These are phyloP conservation scores for Microcebus lehilahytsara DNA, from an alignment of 2,113 vertebrate species.

Conservation along the genomic window DNA sequence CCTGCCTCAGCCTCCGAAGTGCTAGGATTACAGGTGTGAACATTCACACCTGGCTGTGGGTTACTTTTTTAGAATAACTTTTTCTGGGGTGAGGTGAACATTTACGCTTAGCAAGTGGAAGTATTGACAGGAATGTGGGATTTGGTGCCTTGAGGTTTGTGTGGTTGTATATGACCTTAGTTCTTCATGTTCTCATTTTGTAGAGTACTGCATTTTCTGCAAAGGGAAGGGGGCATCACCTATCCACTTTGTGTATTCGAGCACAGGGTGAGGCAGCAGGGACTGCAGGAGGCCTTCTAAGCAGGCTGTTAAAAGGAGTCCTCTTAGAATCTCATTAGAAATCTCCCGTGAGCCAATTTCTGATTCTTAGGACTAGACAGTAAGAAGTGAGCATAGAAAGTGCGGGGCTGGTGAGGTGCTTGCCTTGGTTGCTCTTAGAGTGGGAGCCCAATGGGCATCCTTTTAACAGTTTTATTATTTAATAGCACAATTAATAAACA, in stretches of 20 bases:
- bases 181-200: neutral
- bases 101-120: neutral
- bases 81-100: neutral
- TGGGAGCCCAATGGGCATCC: neutral
- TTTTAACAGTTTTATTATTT: neutral
- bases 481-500: neutral
- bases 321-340: neutral
- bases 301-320: neutral
- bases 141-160: neutral
- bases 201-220: neutral
- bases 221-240: neutral
- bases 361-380: neutral
- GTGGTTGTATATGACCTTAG: neutral
- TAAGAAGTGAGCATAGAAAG: fast-evolving
- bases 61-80: neutral
- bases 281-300: neutral
- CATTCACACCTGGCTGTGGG: neutral
- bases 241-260: neutral
- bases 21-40: no score
- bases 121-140: neutral
- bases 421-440: neutral
- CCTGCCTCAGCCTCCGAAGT: no score
- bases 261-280: neutral
- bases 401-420: fast-evolving
- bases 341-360: neutral